Conservation (phyloP, 2,888 invertebrate genomes). For the Heliconius charithonia region DNA sequence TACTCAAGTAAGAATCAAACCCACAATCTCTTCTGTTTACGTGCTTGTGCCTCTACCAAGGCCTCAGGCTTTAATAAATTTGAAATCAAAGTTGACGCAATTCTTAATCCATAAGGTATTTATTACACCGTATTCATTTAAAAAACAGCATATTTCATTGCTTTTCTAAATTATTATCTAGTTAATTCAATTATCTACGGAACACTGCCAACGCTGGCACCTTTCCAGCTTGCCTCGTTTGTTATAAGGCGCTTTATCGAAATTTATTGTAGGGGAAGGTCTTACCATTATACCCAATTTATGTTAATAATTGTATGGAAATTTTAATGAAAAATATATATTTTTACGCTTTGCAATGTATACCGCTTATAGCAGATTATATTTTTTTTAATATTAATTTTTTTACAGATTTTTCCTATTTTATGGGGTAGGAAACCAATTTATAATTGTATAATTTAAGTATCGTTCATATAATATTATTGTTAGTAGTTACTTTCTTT, state of each 20-base stretch:
- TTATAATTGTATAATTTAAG: too few species aligned
- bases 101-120: background rate
- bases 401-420: too few species aligned
- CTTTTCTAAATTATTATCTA: constrained; percentile 25
- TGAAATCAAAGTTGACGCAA: background rate
- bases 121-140: constrained; percentile 9
- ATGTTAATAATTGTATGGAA: constrained; percentile 11
- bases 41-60: too few species aligned
- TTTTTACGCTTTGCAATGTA: background rate
- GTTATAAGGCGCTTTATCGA: constrained; percentile 25
- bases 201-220: constrained; percentile 36
- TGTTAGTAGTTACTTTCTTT: too few species aligned
- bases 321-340: background rate
- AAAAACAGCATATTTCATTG: constrained; percentile 1
- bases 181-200: constrained; percentile 40
- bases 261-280: constrained; percentile 28
- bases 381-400: too few species aligned
- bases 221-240: constrained; percentile 31
- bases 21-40: too few species aligned
- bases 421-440: too few species aligned
- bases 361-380: background rate
- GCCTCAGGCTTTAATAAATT: background rate
- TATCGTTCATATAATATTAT: too few species aligned
- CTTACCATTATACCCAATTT: background rate
- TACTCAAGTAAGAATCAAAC: too few species aligned